Conservation (phyloP, 2,888 invertebrate genomes). For the Hydropsyche betteni region DNA sequence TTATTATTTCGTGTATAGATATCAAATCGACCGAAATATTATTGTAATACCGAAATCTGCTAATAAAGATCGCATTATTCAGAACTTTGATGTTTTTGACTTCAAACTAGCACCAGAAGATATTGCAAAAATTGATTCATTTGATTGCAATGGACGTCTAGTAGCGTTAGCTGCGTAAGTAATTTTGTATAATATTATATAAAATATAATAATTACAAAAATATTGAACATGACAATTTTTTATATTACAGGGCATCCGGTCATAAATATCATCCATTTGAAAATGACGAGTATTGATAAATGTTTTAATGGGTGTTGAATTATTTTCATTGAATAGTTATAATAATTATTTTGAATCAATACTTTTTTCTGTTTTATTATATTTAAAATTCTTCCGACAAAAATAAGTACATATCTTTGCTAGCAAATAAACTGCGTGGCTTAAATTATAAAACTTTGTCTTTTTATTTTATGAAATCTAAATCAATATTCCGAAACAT, state of each 20-base stretch:
- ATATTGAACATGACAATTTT: conserved; percentile 48
- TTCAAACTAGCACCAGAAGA: conserved; percentile 78
- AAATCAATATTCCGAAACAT: too few species aligned
- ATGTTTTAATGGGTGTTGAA: background rate
- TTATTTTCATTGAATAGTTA: too few species aligned
- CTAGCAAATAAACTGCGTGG: too few species aligned
- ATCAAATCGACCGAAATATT: conserved; percentile 72
- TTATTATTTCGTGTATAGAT: conserved; percentile 52
- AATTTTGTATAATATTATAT: conserved; percentile 52
- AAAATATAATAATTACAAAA: conserved; percentile 44
- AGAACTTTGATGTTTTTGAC: conserved; percentile 79
- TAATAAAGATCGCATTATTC: conserved; percentile 72
- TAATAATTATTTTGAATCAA: too few species aligned
- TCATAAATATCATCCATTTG: conserved; percentile 71
- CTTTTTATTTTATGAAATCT: too few species aligned
- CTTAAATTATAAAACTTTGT: too few species aligned
- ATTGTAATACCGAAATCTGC: conserved; percentile 87
- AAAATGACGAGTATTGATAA: conserved; percentile 66
- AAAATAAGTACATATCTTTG: too few species aligned
- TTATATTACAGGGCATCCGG: conserved; percentile 64
- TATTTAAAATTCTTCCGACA: too few species aligned
- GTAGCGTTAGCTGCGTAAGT: conserved; percentile 70
- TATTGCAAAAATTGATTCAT: conserved; percentile 70
- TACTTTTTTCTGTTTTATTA: too few species aligned
- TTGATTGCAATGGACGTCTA: conserved; percentile 77